Base-by-base conservation (phyloP, 2,888 invertebrate genomes). In the Trachelus tabidus region DNA sequence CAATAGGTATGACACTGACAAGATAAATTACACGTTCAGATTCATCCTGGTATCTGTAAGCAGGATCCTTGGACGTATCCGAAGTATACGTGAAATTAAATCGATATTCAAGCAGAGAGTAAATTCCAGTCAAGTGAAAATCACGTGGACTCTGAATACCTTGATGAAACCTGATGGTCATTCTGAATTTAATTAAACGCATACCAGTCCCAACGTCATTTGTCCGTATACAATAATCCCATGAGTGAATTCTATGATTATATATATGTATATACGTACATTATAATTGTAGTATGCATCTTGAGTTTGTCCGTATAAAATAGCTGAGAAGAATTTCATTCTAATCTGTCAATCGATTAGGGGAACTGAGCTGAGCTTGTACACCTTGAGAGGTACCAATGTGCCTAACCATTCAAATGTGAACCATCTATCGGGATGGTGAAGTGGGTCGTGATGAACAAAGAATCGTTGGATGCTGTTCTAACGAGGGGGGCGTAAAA, bases 401-500 rank as follows among this genome's bases (percentile, higher is more conserved):
- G 56, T 23, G 56, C 23, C 23, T 56, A 9, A 56, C 56, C 56
- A 56, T 56, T 23, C 23, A 56, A 56, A 56, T 23, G 23, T 9
- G 56, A 56, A 23, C 2, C 56, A 56, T 23, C 56, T 23, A 56
- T 56, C 23, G 23, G 9, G 9, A 71, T 0, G 71, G 23, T 34
- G 71, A 71, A 31, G 71, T 71, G 71, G 71, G 71, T 71, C 71
- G 31, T 34, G 71, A 33, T 34, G 71, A 34, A 71, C 31, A 71
- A 71, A 71, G 71, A 71, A 6, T 12, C 12, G 33, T 71, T 34
- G 71, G 71, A 71, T 71, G 71, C 23, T 69, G 69, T 71, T 71
- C 71, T 71, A 71, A 71, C 69, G 30, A 69, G 69, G 15, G 69
- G 71, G 33, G 12, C 9, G 56, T 56, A 0, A 56, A 56, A 23